Evolutionary conservation across 2,797 vertebrate species (phyloP), one percentile per base, ranked within the genome.

Genomic region (Crocodylus rhombifer): DNA sequence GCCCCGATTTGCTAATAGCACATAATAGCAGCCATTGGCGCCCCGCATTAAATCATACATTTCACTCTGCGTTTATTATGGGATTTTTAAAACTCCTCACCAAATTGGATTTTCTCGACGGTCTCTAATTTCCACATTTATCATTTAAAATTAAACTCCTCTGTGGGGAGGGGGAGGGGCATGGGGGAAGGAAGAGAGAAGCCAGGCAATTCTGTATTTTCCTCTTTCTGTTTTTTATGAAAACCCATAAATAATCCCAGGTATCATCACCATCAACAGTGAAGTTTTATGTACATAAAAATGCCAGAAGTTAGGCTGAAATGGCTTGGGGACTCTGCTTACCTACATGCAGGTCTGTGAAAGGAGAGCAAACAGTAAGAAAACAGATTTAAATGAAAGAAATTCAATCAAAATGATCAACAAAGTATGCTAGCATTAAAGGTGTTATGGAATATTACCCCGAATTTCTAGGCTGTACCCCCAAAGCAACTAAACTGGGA

Each of bases 101-200:
- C 98, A 99, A 99, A 99, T 99, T 99, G 98, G 98, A 99, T 99
- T 99, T 99, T 98, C 98, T 98, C 97, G 97, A 98, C 97, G 98
- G 98, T 98, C 98, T 98, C 98, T 99, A 99, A 99, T 99, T 99
- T 99, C 98, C 98, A 98, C 98, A 99, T 99, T 98, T 98, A 99
- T 99, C 98, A 99, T 99, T 98, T 99, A 99, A 98, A 98, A 99
- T 99, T 99, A 99, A 99, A 99, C 97, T 98, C 96, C 96, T 95
- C 97, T 91, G 94, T 95, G 95, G 93, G 97, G 97, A 97, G 95
- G 93, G 96, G 96, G 96, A 89, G 96, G 95, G 96, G 95, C 95
- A 88, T 82, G 81, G 85, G 93, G 90, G 87, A 96, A 96, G 91
- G 96, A 89, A 97, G 92, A 91, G 93, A 97, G 92, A 95, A 95